Evolutionary conservation across 2,888 invertebrate species (phyloP).

Genomic region (Cylindroiulus punctatus): DNA sequence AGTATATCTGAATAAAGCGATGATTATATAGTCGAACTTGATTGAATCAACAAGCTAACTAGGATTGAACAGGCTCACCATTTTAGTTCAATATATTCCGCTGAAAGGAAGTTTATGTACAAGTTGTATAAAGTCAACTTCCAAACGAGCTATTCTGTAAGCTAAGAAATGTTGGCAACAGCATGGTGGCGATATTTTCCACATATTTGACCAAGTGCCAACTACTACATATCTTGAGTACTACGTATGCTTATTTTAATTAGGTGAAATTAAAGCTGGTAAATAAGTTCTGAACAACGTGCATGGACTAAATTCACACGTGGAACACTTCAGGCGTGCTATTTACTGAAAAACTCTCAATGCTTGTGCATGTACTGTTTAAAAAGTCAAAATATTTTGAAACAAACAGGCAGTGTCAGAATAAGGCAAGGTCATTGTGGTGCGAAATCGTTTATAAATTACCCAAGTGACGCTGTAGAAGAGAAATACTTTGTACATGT

Average conservation of each 20-base stretch:
- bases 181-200: background rate
- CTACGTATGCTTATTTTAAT: background rate
- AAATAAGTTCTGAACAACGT: background rate
- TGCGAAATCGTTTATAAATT: no score
- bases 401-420: no score
- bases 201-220: background rate
- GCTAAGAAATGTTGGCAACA: background rate
- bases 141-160: background rate
- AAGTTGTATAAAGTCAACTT: background rate
- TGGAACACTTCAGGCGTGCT: background rate
- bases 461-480: background rate
- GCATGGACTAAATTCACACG: background rate
- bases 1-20: no score
- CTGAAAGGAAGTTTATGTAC: no score
- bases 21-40: no score
- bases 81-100: no score
- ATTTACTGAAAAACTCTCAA: background rate
- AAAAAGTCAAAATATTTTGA: no score
- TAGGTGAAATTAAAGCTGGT: background rate
- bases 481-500: background rate
- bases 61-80: no score
- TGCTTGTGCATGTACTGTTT: no score
- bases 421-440: no score
- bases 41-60: no score
- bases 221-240: background rate